phyloP scores from a whole-genome alignment of 2,113 vertebrate species.

The Ailurus styani region DNA sequence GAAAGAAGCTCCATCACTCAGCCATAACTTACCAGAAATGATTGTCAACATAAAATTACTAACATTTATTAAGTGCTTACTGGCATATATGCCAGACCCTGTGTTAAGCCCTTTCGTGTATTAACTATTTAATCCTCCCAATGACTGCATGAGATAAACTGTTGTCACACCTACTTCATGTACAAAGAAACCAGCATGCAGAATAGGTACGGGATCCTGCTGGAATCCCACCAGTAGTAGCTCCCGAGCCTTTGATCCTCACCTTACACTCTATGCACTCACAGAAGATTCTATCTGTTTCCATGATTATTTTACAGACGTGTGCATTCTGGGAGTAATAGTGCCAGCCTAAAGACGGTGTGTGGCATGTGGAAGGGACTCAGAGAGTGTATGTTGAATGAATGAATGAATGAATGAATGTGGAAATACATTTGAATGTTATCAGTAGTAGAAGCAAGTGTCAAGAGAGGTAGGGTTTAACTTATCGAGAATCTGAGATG shows the following conservation, averaged over 20 bases:
- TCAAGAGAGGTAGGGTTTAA: neutral
- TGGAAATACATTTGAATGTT: neutral
- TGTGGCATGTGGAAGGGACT: neutral
- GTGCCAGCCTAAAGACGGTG: neutral
- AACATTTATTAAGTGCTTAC: constrained; percentile 17
- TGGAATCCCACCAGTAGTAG: neutral
- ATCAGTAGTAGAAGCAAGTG: neutral
- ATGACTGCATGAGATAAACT: neutral
- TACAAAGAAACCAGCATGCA: neutral
- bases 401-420: neutral
- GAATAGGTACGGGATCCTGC: neutral
- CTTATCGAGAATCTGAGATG: neutral
- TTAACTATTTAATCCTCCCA: constrained; percentile 2
- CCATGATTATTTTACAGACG: neutral
- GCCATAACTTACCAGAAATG: constrained; percentile 43
- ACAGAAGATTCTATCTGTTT: neutral
- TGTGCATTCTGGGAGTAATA: neutral
- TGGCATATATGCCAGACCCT: neutral
- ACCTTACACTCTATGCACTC: neutral
- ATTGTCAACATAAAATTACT: constrained; percentile 27
- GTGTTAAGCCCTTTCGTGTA: neutral
- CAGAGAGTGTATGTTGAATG: neutral
- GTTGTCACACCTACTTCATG: neutral
- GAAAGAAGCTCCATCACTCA: constrained; percentile 9
- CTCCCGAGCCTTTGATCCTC: neutral